Base-by-base conservation (phyloP, 2,888 invertebrate species). In the Spodoptera picta region DNA sequence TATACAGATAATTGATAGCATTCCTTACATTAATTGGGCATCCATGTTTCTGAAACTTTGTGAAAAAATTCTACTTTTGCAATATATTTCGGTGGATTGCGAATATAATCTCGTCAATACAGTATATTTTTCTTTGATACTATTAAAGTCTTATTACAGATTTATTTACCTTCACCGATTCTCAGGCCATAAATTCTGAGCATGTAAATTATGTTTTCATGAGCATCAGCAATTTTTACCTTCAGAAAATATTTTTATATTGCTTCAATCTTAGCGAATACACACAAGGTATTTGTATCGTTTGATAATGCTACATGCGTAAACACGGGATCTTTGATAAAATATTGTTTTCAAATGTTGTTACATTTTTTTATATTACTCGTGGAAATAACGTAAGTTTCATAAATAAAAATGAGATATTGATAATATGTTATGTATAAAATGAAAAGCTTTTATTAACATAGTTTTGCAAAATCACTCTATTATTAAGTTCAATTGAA, bases 131-230 rank as follows among this genome's bases (percentile, higher is more conserved):
- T 60, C 55, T 72, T 72, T 72, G 62, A 63, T 53, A 71, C 42
- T 24, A 60, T 59, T 67, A 52, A 63, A 67, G 48, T 60, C 51
- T 52, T 66, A 60, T 71, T 63, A 67, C 49, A 54, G 54, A 75
- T 57, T 75, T 75, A 67, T 73, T 76, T 71, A 75, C 72, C 62
- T 72, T 60, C 50, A 54, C 50, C 23, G 48, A 62, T 67, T 62
- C 49, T 45, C 45, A 43, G 36, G 43, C 49, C 42, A 52, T 50
- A 58, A 12, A 60, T 65, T 64, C 55, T 23, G 48, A 70, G 50
- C 55, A 63, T 60, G 57, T 61, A 56, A 61, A 63, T 60, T 52
- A 55, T 59, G 24, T 47, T 62, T 71, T 62, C 49, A 58, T 54
- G 49, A 44, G 55, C 24, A 47, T 54, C 47, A 46, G 49, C 10